Conservation (phyloP, 2,888 invertebrate species). For the Agrotis puta region DNA sequence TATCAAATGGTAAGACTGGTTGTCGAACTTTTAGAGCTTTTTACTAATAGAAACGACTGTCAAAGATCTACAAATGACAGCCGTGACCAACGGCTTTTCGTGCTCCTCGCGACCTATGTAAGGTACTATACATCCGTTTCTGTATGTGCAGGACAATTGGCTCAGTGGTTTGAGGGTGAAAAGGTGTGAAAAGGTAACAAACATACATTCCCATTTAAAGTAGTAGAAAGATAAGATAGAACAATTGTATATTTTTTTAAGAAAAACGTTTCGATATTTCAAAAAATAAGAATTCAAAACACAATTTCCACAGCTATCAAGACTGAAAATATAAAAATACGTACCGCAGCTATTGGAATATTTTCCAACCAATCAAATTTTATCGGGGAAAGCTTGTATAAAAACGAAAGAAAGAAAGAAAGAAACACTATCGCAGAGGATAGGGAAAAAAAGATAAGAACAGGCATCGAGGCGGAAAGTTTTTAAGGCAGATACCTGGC, state of each 20-base stretch:
- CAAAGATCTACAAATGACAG: too few relatives aligned
- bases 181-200: too few relatives aligned
- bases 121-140: too few relatives aligned
- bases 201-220: too few relatives aligned
- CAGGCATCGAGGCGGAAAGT: slow-evolving; percentile 32
- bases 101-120: too few relatives aligned
- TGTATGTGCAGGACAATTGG: too few relatives aligned
- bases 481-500: slow-evolving; percentile 16
- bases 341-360: slow-evolving; percentile 33
- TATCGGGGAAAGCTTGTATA: slow-evolving; percentile 36
- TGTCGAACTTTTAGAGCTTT: too few relatives aligned
- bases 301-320: slow-evolving; percentile 6
- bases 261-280: not conserved
- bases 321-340: slow-evolving; percentile 19
- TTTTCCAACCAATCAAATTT: slow-evolving; percentile 52
- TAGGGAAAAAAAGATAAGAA: slow-evolving; percentile 56
- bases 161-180: too few relatives aligned
- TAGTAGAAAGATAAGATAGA: too few relatives aligned
- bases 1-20: too few relatives aligned
- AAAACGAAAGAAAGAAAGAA: slow-evolving; percentile 50
- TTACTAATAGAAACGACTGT: too few relatives aligned
- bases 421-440: slow-evolving; percentile 51
- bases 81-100: too few relatives aligned
- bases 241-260: not conserved
- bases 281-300: slow-evolving; percentile 4